Percentiles rank a stretch among this genome's conserved stretches.
phyloP scores from a whole-genome alignment of 2,888 invertebrate genomes.

The Ophraella communa region DNA sequence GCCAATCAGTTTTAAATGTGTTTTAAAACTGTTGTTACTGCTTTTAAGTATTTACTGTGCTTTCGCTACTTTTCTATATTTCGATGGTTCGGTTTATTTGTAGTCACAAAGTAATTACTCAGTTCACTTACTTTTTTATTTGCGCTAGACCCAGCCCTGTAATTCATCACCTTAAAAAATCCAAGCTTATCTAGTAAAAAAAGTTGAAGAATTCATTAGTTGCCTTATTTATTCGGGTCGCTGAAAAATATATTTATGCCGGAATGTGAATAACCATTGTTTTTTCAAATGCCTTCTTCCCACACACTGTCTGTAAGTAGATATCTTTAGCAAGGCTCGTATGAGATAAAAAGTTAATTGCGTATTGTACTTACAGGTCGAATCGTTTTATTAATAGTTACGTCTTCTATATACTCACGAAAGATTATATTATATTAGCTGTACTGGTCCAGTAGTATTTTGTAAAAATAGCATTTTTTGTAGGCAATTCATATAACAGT shows the following conservation, averaged over 20 bases:
- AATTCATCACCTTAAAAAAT: background rate
- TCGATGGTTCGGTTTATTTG: too few relatives aligned
- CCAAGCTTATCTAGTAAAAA: background rate
- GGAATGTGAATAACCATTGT: background rate
- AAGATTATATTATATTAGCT: too few relatives aligned
- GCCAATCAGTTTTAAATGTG: too few relatives aligned
- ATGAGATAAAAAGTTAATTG: background rate
- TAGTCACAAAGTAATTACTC: too few relatives aligned
- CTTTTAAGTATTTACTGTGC: too few relatives aligned
- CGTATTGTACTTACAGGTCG: background rate
- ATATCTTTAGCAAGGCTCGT: background rate
- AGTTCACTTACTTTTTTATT: too few relatives aligned
- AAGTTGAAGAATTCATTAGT: background rate
- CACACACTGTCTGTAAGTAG: background rate
- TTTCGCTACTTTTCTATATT: too few relatives aligned
- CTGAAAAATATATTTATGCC: background rate
- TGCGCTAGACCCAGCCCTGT: background rate
- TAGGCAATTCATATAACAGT: too few relatives aligned
- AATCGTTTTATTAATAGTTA: background rate
- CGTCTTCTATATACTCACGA: too few relatives aligned
- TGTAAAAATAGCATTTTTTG: too few relatives aligned
- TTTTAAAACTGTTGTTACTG: too few relatives aligned
- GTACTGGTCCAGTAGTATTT: too few relatives aligned
- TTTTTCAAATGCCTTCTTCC: background rate
- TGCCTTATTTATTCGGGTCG: background rate